Conservation (phyloP, 2,113 vertebrate genomes). For the Anthoscopus minutus region DNA sequence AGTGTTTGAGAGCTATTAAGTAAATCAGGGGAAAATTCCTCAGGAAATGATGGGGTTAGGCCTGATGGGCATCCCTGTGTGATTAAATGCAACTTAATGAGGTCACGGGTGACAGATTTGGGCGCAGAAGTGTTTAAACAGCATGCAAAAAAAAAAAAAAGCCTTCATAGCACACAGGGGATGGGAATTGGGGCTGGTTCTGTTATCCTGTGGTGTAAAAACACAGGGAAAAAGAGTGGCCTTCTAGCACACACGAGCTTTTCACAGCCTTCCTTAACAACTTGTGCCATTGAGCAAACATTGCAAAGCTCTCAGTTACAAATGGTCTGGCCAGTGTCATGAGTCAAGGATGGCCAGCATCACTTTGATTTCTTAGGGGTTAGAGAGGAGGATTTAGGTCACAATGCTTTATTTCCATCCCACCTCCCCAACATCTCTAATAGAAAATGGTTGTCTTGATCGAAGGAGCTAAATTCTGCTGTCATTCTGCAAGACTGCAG, state of each 20-base stretch:
- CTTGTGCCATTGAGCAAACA: not conserved
- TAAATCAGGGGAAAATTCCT: conserved; percentile 49
- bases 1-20: conserved; percentile 13
- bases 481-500: not conserved
- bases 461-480: not conserved
- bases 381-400: conserved; percentile 7
- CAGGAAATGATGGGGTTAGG: conserved; percentile 42
- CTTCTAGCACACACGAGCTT: not conserved
- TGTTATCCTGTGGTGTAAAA: not conserved
- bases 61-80: conserved; percentile 16
- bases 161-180: not conserved
- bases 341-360: not conserved
- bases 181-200: not conserved
- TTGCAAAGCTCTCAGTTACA: not conserved
- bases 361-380: conserved; percentile 25
- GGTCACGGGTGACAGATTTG: conserved; percentile 32
- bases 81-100: conserved; percentile 55
- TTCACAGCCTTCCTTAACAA: not conserved
- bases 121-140: not conserved
- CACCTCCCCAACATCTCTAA: not conserved
- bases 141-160: too few relatives aligned
- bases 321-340: not conserved
- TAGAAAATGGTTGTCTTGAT: not conserved
- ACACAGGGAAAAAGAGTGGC: not conserved
- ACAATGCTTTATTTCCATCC: not conserved